phyloP scores from a whole-genome alignment of 2,113 vertebrate genomes.

The Mormyrus lacerda region DNA sequence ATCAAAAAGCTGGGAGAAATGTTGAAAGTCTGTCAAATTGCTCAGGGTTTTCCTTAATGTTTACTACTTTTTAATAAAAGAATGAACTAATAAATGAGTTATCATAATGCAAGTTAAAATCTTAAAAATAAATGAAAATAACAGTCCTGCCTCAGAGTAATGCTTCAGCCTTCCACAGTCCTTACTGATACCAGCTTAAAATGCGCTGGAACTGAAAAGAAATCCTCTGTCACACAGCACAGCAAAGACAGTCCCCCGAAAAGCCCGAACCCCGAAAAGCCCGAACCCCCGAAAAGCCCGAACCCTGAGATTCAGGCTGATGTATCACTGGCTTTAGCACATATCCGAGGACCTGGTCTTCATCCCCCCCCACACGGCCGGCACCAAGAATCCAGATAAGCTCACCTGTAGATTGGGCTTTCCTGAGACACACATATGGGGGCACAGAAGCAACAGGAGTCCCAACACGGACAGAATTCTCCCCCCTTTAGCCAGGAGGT shows the following conservation, averaged over 20 bases:
- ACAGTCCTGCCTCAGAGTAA: neutral
- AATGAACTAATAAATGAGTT: neutral
- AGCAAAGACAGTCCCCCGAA: neutral
- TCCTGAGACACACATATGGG: slow-evolving; percentile 68
- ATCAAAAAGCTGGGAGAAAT: neutral
- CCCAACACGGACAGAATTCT: slow-evolving; percentile 56
- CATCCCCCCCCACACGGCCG: neutral
- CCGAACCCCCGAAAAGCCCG: neutral
- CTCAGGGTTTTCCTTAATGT: neutral
- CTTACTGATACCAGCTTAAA: neutral
- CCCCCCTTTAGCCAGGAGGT: slow-evolving; percentile 51
- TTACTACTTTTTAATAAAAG: neutral
- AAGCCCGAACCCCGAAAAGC: neutral
- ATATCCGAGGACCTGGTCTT: neutral
- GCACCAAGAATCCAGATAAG: slow-evolving; percentile 4
- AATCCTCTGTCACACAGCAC: neutral
- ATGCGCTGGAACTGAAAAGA: neutral
- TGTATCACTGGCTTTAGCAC: neutral
- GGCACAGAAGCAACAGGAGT: slow-evolving; percentile 67
- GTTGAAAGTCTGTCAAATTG: neutral
- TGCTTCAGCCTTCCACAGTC: neutral
- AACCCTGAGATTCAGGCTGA: neutral
- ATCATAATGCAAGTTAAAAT: neutral
- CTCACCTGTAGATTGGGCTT: slow-evolving; percentile 82
- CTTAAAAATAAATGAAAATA: neutral